Base-by-base conservation (phyloP, 2,888 invertebrate genomes). In the Lypha dubia region DNA sequence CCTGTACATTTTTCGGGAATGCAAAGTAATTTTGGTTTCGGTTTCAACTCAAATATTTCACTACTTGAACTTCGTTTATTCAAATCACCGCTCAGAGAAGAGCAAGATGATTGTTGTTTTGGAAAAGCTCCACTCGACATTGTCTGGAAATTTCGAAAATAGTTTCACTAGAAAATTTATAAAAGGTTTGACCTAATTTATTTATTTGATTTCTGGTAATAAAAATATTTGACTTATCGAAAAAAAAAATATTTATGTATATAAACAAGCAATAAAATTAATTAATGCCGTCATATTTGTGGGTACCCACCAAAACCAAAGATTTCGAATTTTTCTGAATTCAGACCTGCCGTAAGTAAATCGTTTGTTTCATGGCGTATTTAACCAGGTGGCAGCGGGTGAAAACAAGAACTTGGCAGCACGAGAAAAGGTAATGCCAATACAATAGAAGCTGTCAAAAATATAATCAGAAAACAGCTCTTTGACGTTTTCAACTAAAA, bases 1-100 rank as follows among this genome's bases (percentile, higher is more conserved):
- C 73, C 56, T 35, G 68, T 83, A 51, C 80, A 83, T 22, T 85
- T 85, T 51, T 87, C 84, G 1, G 87, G 87, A 74, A 87, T 87
- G 51, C 87, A 87, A 24, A 85, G 44, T 73, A 86, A 56, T 62
- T 87, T 87, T 22, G 87, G 87, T 56, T 86, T 87, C 1, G 87
- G 86, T 28, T 76, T 79, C 20, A 87, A 60, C 65, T 87, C 87
- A 71, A 86, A 87, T 15, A 86, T 73, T 22, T 87, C 86, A 62
- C 84, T 86, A 35, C 44, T 81, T n/a, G 85, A 79, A 65, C 67
- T 79, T 44, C 80, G 80, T 13, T 71, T 51, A 13, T 35, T 65
- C 32, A 79, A 28, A 20, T 85, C 75, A 9, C 77, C 65, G 11
- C 41, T 60, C 9, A 84, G 46, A 11, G 86, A 86, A 22, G 85